phyloP scores from a whole-genome alignment of 2,888 invertebrate species.

The Ellobium chinense region DNA sequence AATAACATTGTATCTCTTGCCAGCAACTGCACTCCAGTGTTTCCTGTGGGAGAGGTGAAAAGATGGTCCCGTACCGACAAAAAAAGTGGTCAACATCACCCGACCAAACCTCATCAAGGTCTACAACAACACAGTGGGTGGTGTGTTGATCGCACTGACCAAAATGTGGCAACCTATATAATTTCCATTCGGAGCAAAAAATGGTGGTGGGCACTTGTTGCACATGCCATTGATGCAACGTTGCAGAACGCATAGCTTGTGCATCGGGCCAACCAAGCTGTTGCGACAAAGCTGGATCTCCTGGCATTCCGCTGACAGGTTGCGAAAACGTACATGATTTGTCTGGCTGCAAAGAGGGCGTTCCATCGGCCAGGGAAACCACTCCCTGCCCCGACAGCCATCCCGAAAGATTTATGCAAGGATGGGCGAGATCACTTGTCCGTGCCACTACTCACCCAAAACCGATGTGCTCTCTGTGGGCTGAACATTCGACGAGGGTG shows the following conservation, averaged over 20 bases:
- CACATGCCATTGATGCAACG: background rate
- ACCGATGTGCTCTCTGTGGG: too few relatives aligned
- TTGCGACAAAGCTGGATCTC: too few relatives aligned
- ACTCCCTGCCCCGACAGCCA: too few relatives aligned
- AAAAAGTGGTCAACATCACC: background rate
- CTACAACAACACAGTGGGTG: background rate
- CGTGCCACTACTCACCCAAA: too few relatives aligned
- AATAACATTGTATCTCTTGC: background rate
- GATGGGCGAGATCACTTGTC: too few relatives aligned
- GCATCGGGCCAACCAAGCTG: too few relatives aligned
- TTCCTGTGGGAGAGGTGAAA: background rate
- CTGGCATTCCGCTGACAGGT: too few relatives aligned
- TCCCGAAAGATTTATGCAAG: too few relatives aligned
- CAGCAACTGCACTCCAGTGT: background rate
- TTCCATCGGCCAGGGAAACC: too few relatives aligned
- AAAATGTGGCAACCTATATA: background rate
- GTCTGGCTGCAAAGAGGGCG: too few relatives aligned
- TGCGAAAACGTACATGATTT: too few relatives aligned
- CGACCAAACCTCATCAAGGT: background rate
- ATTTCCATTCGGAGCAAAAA: background rate
- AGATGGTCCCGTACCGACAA: background rate
- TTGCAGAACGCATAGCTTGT: background rate
- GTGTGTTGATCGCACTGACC: slow-evolving; percentile 1
- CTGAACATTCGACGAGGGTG: too few relatives aligned
- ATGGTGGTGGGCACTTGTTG: background rate